Evolutionary conservation across 2,888 invertebrate genomes (phyloP).

Genomic region (Bruchidius siliquastri): DNA sequence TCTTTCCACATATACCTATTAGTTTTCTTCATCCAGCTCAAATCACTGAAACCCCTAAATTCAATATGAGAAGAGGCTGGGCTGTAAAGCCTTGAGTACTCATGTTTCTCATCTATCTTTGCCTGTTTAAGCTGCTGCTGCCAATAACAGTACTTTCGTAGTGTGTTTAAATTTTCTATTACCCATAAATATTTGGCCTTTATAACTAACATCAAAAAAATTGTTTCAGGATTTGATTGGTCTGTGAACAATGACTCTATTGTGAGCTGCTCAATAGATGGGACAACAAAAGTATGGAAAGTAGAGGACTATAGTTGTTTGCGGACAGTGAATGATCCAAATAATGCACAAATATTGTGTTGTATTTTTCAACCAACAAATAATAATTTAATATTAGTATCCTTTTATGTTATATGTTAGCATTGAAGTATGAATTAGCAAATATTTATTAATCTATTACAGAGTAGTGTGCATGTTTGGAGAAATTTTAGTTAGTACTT

Average conservation of each 20-base stretch:
- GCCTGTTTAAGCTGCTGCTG: no score
- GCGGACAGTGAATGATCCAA: slow-evolving; percentile 60
- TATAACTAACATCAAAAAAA: background rate
- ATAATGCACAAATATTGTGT: slow-evolving; percentile 59
- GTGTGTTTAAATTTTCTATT: background rate
- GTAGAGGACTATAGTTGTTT: slow-evolving; percentile 55
- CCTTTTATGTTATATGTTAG: slow-evolving; percentile 45
- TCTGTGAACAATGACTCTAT: slow-evolving; percentile 79
- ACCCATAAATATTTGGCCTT: background rate
- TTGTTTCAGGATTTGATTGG: slow-evolving; percentile 69
- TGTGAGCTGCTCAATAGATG: slow-evolving; percentile 72
- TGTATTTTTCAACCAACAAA: slow-evolving; percentile 80
- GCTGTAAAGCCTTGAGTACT: no score
- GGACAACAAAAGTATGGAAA: slow-evolving; percentile 68
- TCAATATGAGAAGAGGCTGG: no score
- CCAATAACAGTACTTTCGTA: no score
- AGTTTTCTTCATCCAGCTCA: no score
- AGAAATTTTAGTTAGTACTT: no score
- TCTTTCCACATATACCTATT: no score
- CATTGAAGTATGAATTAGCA: background rate
- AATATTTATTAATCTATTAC: background rate
- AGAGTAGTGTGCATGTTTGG: no score
- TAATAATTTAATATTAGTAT: slow-evolving; percentile 81
- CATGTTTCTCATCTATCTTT: no score
- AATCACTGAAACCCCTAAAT: no score